Evolutionary conservation across 2,113 vertebrate species (phyloP).

Genomic region (Eleginops maclovinus): DNA sequence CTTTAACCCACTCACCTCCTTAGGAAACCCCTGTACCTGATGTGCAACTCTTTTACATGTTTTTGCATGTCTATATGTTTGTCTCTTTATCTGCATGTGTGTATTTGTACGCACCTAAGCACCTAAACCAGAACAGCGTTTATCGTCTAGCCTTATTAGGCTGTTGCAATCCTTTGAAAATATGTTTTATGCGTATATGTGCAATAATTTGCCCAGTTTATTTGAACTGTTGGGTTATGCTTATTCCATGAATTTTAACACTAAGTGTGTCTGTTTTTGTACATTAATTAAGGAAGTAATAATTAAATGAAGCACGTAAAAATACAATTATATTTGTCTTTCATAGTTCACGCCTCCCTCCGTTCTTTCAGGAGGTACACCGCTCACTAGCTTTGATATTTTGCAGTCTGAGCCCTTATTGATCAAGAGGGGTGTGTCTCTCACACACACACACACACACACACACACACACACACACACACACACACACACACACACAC

Average conservation of each 20-base stretch:
- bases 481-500: conserved; percentile 1
- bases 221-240: neutral
- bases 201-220: neutral
- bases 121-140: conserved; percentile 11
- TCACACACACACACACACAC: conserved; percentile 1
- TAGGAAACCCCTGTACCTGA: neutral
- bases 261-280: neutral
- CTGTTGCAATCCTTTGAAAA: conserved; percentile 10
- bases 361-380: neutral
- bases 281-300: conserved; percentile 12
- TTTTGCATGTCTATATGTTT: neutral
- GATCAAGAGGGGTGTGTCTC: conserved; percentile 1
- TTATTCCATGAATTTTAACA: neutral
- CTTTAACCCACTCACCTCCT: conserved; percentile 19
- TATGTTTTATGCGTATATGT: neutral
- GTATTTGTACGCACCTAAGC: neutral
- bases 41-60: neutral
- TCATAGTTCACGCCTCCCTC: neutral
- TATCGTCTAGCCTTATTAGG: conserved; percentile 7
- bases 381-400: conserved; percentile 3
- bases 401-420: neutral
- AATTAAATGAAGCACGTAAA: conserved; percentile 11
- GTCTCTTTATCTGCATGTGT: neutral
- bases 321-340: neutral
- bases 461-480: conserved; percentile 1